Evolutionary conservation across 2,888 invertebrate species (phyloP), one percentile per base, ranked within the genome.

Genomic region (Phalera bucephala): DNA sequence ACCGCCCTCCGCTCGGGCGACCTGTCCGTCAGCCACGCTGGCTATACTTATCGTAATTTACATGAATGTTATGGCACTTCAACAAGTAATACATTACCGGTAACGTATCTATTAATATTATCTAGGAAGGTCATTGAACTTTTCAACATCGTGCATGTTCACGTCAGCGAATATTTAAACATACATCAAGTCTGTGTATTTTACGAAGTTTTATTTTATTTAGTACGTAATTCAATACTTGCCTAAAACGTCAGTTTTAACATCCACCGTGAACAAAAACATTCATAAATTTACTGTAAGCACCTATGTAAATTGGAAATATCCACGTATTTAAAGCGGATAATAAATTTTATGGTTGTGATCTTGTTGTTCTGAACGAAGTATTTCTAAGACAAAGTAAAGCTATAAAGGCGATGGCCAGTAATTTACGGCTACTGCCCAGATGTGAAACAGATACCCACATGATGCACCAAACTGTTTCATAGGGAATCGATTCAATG

Each of bases 371-470:
- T 32, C 13, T 11, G 23, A 45, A 47, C 42, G 27, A 48, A 55
- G 52, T 60, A 43, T 56, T 50, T 15, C 33, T 42, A 49, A 54
- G 54, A 54, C 50, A 62, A 53, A 54, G 41, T 54, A 41, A 42
- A 51, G 45, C 45, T 43, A 65, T 72, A 58, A 70, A 70, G 60
- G 47, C 50, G 55, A 64, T 64, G 54, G 59, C 53, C 54, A 67
- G 55, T 64, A 57, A 58, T 63, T 63, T 60, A 57, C 36, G 33
- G 40, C 38, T 53, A 36, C 35, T 38, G 33, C 34, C 43, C 34
- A 50, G 40, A 52, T 43, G 40, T 40, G 37, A 50, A 55, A 41
- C 52, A 53, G 51, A 45, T 34, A 41, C 30, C 31, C 17, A 22
- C 33, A 25, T 29, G 31, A 20, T 36, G 36, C 39, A 42, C n/a